These are phyloP conservation scores for Malurus melanocephalus DNA, from an alignment of 2,113 vertebrate genomes.

Conservation along the genomic window DNA sequence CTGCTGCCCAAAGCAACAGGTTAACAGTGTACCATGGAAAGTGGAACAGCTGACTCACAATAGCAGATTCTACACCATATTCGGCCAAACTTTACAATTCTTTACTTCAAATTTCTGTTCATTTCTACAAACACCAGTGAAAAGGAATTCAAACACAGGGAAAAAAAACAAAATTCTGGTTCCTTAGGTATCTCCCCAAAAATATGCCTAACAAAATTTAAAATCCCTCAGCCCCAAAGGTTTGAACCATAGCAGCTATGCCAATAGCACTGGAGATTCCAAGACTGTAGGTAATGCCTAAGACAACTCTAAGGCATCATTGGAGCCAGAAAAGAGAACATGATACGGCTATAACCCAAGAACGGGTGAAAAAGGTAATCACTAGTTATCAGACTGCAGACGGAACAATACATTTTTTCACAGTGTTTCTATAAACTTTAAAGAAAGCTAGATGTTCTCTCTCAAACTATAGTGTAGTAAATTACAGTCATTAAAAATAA, in stretches of 20 bases:
- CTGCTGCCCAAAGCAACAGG: not conserved
- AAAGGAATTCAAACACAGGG: not conserved
- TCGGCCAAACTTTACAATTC: not conserved
- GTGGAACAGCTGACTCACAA: not conserved
- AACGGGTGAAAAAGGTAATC: not conserved
- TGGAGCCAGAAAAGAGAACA: not conserved
- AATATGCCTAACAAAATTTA: not conserved
- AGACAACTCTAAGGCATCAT: too few relatives aligned
- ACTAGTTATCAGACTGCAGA: not conserved
- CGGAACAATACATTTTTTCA: not conserved
- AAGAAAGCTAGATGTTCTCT: not conserved
- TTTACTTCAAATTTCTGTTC: not conserved
- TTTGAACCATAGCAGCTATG: not conserved
- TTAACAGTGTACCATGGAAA: not conserved
- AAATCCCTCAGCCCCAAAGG: not conserved
- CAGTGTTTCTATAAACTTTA: not conserved
- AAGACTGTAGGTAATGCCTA: not conserved
- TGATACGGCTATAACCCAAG: not conserved
- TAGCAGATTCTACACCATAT: not conserved
- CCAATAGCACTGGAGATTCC: not conserved
- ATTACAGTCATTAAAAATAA: not conserved
- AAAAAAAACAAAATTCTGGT: not conserved
- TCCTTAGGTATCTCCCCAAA: not conserved
- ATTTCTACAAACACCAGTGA: not conserved
- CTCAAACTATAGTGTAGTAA: not conserved